Conservation (phyloP, 2,113 vertebrate species). For the Eonycteris spelaea region DNA sequence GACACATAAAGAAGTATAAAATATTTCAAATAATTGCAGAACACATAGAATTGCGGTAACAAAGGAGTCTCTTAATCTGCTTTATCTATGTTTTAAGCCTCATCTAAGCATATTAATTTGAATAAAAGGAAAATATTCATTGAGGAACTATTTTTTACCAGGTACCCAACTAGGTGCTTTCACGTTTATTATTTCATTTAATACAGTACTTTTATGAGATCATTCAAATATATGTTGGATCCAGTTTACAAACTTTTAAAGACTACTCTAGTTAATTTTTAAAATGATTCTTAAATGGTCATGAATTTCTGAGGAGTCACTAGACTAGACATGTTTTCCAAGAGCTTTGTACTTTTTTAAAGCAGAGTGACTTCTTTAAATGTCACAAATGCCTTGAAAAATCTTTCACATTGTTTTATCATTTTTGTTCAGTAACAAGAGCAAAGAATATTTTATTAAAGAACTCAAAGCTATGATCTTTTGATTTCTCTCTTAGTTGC, state of each 20-base stretch:
- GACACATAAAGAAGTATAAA: slow-evolving; percentile 14
- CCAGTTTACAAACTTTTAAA: background rate
- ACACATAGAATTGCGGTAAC: background rate
- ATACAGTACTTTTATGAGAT: background rate
- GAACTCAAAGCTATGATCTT: background rate
- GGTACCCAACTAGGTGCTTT: background rate
- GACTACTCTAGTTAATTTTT: background rate
- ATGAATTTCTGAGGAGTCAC: background rate
- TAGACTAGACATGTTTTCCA: background rate
- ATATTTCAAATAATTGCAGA: slow-evolving; percentile 10
- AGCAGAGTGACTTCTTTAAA: background rate
- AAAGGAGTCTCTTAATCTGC: background rate
- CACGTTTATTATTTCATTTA: background rate
- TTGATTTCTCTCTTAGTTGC: background rate
- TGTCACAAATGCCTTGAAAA: background rate
- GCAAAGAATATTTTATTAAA: background rate
- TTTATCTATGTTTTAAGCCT: slow-evolving; percentile 19
- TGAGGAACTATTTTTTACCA: background rate
- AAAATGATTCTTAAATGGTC: background rate
- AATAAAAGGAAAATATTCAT: slow-evolving; percentile 33
- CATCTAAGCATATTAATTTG: background rate
- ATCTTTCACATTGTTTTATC: background rate
- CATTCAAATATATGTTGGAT: background rate
- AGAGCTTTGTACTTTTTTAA: background rate
- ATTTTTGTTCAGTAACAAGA: slow-evolving; percentile 5